A percentile compares a stretch with the other conserved stretches of the same genome.
These are phyloP conservation scores for Tetramorium parvispinum DNA, from an alignment of 1,140 invertebrate genomes.

Conservation along the genomic window DNA sequence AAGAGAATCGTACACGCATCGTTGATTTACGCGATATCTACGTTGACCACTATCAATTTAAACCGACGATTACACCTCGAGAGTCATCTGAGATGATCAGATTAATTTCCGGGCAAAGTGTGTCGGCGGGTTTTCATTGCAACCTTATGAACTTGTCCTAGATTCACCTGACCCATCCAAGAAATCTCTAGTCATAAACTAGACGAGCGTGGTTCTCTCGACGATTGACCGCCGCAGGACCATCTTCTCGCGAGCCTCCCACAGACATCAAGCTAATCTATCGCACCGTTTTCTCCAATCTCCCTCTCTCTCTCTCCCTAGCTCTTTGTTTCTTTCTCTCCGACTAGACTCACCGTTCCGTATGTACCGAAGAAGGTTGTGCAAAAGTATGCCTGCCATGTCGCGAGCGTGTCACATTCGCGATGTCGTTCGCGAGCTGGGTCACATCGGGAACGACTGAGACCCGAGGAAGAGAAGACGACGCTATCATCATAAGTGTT, in stretches of 20 bases:
- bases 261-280: background rate
- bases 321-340: background rate
- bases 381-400: conserved; percentile 39
- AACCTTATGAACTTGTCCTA: conserved; percentile 49
- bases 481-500: background rate
- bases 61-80: conserved; percentile 13
- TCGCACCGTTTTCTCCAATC: background rate
- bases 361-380: conserved; percentile 56
- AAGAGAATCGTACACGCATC: background rate
- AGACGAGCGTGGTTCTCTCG: background rate
- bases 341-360: conserved; percentile 42
- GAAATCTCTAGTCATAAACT: conserved; percentile 20
- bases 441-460: conserved; percentile 13
- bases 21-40: background rate
- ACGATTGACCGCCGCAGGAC: background rate
- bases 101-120: conserved; percentile 43
- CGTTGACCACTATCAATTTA: background rate
- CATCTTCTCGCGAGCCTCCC: background rate
- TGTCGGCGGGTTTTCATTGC: conserved; percentile 28
- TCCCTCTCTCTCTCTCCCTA: background rate
- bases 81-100: background rate
- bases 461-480: conserved; percentile 12
- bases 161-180: conserved; percentile 41
- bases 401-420: background rate
- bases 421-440: background rate